Base-by-base conservation (phyloP, 2,888 invertebrate species). In the Cosmopolites sordidus region DNA sequence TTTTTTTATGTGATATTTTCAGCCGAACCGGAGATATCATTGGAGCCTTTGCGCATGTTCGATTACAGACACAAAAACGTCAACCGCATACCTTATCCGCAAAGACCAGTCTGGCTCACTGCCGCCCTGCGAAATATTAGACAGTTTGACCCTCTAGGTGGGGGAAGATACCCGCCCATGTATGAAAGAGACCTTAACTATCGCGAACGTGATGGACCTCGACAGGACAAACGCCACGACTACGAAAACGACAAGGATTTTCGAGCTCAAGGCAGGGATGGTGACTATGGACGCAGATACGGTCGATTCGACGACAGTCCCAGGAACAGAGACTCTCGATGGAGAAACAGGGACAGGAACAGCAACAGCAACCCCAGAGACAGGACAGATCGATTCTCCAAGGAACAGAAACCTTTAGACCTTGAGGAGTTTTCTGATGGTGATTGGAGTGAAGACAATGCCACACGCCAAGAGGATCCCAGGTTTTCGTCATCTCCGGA, bases 41-140 rank as follows among this genome's bases (percentile, higher is more conserved):
- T 83, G 60, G 82, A 81, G 67, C 83, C 84, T 16, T 77, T 83
- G 4, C 81, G 83, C 65, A 83, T 81, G 61, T 83, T 86, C 73
- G 86, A 87, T 68, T 87, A 87, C 69, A 81, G 83, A 58, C 86
- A 87, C 66, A 79, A 75, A 64, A 77, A 80, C 1, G 60, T 73
- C 11, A 73, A 69, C 59, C 67, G 73, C 44, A 80, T 74, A 51
- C 73, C 73, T n/a, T 62, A 69, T 14, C 69, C 73, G 2, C 69
- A 72, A 49, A 61, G 74, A 43, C 74, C 74, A 1, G 65, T 62
- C 51, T 74, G 74, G 74, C 61, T 74, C 0, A 53, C 60, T 8
- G 69, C 69, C 18, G 56, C 66, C 2, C 63, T 73, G 5, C 65
- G 63, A 57, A 69, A 68, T 56, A 69, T 69, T 38, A 64, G 69